Percentiles rank a stretch among this genome's conserved stretches.
Evolutionary conservation across 2,113 vertebrate genomes (phyloP).

Genomic region (Carettochelys insculpta): DNA sequence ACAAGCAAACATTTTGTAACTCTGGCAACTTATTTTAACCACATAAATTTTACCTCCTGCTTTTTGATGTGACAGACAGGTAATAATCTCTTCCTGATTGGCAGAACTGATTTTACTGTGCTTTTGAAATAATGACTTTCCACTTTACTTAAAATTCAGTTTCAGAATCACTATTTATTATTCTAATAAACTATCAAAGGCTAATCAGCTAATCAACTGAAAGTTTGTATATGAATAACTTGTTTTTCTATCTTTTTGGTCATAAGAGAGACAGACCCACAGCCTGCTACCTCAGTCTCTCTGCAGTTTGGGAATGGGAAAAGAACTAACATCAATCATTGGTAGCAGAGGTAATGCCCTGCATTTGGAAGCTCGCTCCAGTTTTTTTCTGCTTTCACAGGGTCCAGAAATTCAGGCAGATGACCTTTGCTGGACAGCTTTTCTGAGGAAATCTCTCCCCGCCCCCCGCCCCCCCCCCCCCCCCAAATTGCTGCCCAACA

Average conservation of each 20-base stretch:
- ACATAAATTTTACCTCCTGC: slow-evolving; percentile 10
- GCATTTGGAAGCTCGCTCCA: not conserved
- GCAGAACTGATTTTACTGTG: not conserved
- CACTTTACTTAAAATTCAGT: not conserved
- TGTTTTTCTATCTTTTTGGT: not conserved
- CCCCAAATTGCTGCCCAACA: no score
- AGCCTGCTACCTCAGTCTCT: not conserved
- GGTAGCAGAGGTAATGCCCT: not conserved
- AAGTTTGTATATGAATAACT: not conserved
- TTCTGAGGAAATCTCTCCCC: not conserved
- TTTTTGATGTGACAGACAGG: slow-evolving; percentile 44
- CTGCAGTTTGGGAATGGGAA: not conserved
- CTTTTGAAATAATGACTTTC: not conserved
- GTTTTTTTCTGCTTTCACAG: not conserved
- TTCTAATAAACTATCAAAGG: not conserved
- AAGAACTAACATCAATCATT: accelerated
- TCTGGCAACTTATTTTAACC: slow-evolving; percentile 64
- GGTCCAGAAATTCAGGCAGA: not conserved
- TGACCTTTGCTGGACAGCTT: not conserved
- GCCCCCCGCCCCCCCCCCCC: no score
- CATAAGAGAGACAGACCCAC: not conserved
- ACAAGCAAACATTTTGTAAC: slow-evolving; percentile 73
- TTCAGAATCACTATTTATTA: not conserved
- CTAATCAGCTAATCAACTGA: not conserved
- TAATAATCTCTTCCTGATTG: not conserved